Conservation (phyloP, 2,888 invertebrate species). For the Sicus ferrugineus region DNA sequence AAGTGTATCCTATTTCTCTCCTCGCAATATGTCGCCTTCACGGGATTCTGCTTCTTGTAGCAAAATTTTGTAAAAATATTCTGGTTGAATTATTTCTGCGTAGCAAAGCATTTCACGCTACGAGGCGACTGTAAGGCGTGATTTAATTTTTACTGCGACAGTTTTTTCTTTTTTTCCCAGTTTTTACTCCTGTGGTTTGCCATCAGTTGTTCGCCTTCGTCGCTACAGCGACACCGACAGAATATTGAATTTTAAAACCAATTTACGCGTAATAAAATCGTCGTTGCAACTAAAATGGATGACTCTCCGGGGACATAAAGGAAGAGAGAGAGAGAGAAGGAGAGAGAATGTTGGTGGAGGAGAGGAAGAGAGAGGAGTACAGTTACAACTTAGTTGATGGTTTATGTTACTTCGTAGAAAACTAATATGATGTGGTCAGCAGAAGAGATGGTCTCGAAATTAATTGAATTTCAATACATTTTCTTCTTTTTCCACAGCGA, state of each 20-base stretch:
- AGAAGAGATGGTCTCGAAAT: too few species aligned
- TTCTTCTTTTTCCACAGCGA: too few species aligned
- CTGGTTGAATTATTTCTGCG: background rate
- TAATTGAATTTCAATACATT: too few species aligned
- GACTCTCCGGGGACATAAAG: background rate
- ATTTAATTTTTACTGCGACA: conserved; percentile 2
- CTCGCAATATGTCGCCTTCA: too few species aligned
- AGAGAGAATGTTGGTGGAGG: background rate
- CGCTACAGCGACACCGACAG: background rate
- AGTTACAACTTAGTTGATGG: too few species aligned
- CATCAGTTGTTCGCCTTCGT: background rate
- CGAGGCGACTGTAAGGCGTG: background rate
- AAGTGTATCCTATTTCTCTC: too few species aligned
- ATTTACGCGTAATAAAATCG: conserved; percentile 41
- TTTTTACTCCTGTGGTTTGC: background rate
- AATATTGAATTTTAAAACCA: conserved; percentile 46
- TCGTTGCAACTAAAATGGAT: conserved; percentile 17
- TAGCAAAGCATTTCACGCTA: background rate
- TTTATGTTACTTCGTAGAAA: too few species aligned
- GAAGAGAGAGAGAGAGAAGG: background rate
- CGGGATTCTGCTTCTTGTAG: background rate
- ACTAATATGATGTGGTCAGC: too few species aligned
- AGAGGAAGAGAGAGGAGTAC: background rate
- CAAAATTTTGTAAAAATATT: background rate
- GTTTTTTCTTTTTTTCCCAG: background rate